Conservation (phyloP, 2,888 invertebrate genomes). For the Andrena bicolor region DNA sequence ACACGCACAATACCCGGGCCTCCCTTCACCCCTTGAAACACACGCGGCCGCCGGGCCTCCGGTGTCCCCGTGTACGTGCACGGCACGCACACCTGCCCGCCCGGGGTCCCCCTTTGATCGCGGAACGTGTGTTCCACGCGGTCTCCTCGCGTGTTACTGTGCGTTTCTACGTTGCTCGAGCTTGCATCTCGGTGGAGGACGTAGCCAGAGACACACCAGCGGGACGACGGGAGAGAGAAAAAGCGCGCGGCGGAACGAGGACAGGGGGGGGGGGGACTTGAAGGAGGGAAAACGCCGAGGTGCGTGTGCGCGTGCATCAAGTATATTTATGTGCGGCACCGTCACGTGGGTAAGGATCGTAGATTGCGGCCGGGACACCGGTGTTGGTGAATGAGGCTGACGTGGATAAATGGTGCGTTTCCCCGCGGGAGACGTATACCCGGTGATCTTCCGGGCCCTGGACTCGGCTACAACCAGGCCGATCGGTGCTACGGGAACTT, state of each 20-base stretch:
- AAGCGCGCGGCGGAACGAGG: conserved; percentile 28
- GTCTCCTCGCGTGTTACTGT: conserved; percentile 62
- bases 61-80: background rate
- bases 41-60: background rate
- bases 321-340: conserved; percentile 73
- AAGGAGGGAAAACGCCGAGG: conserved; percentile 33
- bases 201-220: background rate
- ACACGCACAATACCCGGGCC: conserved; percentile 12
- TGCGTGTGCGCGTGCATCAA: conserved; percentile 69
- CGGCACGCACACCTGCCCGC: conserved; percentile 48
- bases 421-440: conserved; percentile 79
- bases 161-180: conserved; percentile 49
- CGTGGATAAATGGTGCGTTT: conserved; percentile 83
- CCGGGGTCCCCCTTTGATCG: conserved; percentile 41
- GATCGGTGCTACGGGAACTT: conserved; percentile 64
- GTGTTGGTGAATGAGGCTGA: conserved; percentile 82
- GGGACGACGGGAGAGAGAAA: conserved; percentile 7
- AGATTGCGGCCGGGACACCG: conserved; percentile 69
- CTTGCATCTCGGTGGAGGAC: conserved; percentile 52
- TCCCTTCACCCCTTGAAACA: background rate
- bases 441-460: conserved; percentile 79
- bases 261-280: conserved; percentile 11
- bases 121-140: conserved; percentile 61
- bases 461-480: conserved; percentile 64
- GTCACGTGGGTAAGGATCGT: conserved; percentile 75